phyloP scores from a whole-genome alignment of 2,888 invertebrate genomes.

The Idaea straminata region DNA sequence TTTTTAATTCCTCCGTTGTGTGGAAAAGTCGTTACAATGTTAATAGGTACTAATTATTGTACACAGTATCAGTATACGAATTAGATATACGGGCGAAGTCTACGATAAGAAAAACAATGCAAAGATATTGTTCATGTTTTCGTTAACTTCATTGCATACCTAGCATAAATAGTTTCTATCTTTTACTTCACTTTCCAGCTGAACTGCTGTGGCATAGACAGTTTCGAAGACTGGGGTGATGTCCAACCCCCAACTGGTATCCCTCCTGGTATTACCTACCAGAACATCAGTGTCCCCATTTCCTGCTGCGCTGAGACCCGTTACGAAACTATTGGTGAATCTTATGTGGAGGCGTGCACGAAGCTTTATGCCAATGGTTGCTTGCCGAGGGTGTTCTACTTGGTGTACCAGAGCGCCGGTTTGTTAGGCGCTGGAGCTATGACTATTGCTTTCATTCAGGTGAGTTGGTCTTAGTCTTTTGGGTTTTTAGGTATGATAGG shows the following conservation, averaged over 20 bases:
- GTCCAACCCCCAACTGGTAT: conserved; percentile 42
- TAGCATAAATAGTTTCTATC: not conserved
- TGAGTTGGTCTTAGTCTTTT: conserved; percentile 40
- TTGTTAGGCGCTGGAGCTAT: conserved; percentile 87
- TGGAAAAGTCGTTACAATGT: not conserved
- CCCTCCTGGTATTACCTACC: conserved; percentile 48
- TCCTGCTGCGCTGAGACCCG: conserved; percentile 79
- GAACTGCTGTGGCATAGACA: conserved; percentile 84
- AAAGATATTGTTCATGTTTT: not conserved
- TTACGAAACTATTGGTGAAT: conserved; percentile 30
- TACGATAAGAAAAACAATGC: not conserved
- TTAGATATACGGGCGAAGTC: not conserved
- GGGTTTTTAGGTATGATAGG: too few species aligned
- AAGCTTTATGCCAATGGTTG: conserved; percentile 80
- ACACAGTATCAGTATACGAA: not conserved
- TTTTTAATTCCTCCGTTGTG: not conserved
- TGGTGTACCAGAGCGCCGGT: conserved; percentile 86
- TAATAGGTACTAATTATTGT: not conserved
- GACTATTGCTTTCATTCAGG: conserved; percentile 90
- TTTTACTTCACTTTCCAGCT: conserved; percentile 67
- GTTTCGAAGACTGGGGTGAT: conserved; percentile 81
- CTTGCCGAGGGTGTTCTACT: conserved; percentile 77
- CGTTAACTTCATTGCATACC: not conserved
- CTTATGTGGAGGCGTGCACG: conserved; percentile 50
- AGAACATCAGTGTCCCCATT: conserved; percentile 76